These are phyloP conservation scores for Heliconius erato DNA, from an alignment of 2,888 invertebrate species.

Conservation along the genomic window DNA sequence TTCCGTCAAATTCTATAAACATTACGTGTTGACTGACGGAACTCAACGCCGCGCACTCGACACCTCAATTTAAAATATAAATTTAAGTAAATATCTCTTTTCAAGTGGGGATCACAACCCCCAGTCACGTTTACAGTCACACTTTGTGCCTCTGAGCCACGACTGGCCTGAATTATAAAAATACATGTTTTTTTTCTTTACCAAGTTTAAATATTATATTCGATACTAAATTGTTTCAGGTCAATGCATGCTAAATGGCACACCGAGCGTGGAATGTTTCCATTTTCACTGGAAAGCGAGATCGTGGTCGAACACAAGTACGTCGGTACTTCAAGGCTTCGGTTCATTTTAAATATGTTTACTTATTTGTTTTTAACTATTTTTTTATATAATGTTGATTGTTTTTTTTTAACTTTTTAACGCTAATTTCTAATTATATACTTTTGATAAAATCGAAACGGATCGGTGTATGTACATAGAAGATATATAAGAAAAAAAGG, in stretches of 20 bases:
- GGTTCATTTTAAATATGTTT: conserved; percentile 5
- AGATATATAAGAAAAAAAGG: no score
- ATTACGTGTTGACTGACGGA: no score
- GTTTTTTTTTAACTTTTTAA: no score
- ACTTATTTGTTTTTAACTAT: not conserved
- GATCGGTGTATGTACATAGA: no score
- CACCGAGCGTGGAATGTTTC: conserved; percentile 68
- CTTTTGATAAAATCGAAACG: no score
- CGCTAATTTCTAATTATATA: no score
- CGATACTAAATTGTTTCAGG: conserved; percentile 21
- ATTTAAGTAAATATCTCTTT: no score
- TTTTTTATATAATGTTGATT: not conserved
- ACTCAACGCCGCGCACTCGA: no score
- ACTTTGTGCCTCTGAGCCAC: no score
- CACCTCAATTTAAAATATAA: not conserved
- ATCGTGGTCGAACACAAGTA: conserved; percentile 31
- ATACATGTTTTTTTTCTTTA: not conserved
- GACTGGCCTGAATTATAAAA: not conserved
- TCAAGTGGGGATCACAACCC: no score
- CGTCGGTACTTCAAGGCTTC: conserved; percentile 30
- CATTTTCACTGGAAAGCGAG: conserved; percentile 77
- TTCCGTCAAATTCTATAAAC: no score
- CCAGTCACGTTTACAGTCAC: no score
- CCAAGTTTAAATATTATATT: not conserved
- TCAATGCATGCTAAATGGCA: conserved; percentile 53